phyloP scores from a whole-genome alignment of 2,888 invertebrate genomes.

The Phytoseiulus persimilis region DNA sequence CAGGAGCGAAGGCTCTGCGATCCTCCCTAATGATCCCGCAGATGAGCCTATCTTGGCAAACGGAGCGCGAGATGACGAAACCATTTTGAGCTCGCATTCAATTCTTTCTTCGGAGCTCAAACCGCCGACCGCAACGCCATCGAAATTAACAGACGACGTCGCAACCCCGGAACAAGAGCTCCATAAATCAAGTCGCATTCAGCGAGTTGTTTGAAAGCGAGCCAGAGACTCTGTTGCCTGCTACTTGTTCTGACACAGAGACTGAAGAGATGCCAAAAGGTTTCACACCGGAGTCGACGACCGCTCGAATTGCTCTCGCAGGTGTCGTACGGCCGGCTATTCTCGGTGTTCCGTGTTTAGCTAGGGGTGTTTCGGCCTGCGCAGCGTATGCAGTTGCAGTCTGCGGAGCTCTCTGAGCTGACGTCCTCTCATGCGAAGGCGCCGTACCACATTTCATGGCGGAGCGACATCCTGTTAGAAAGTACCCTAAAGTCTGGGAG shows the following conservation, averaged over 20 bases:
- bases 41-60: neutral
- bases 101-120: neutral
- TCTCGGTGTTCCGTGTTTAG: neutral
- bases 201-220: neutral
- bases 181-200: neutral
- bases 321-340: neutral
- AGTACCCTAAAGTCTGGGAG: too few species aligned
- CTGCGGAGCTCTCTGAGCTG: neutral
- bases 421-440: too few species aligned
- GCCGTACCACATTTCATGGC: too few species aligned
- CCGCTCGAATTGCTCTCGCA: neutral
- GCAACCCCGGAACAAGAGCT: neutral
- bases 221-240: neutral
- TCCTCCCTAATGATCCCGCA: neutral
- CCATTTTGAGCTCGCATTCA: neutral
- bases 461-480: too few species aligned
- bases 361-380: neutral
- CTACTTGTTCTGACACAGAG: too few species aligned
- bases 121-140: neutral
- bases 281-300: neutral
- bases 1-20: neutral
- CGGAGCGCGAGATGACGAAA: neutral
- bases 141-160: neutral
- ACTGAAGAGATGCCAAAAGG: neutral
- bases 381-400: neutral